Evolutionary conservation across 1,140 invertebrate species (phyloP), one percentile per base, ranked within the genome.

Genomic region (Hypothenemus hampei): DNA sequence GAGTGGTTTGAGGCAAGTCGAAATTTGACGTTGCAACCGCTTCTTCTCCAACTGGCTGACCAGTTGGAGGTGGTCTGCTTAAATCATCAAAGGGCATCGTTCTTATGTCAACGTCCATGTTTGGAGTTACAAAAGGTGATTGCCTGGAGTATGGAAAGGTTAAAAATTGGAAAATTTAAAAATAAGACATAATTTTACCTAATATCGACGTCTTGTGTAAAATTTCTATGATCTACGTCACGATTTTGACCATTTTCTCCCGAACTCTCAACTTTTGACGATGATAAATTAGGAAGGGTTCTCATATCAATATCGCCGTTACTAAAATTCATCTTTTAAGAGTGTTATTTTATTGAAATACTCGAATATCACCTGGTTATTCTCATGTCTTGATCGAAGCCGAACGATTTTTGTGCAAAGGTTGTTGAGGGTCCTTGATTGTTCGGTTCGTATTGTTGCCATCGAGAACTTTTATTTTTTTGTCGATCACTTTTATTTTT

Each of bases 401-500:
- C 59, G 29, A 58, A 65, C n/a, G n/a, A n/a, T n/a, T n/a, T n/a
- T n/a, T n/a, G n/a, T n/a, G n/a, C n/a, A n/a, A n/a, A n/a, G n/a
- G n/a, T n/a, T n/a, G n/a, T n/a, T n/a, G n/a, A n/a, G 33, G 39
- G 58, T 60, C 23, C 31, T 33, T 10, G 23, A 24, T 20, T 20
- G 4, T 3, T 57, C 75, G 3, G n/a, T n/a, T 69, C 58, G 65
- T 77, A 76, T 48, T 61, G 46, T 20, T 73, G 77, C 81, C 81
- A 83, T 50, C 81, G 72, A 4, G 81, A 81, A 26, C 79, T 80
- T 20, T 79, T 75, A 65, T 79, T 79, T 36, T 74, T 69, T 20
- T 69, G 65, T 63, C 74, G 76, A 49, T 71, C 75, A 60, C 67
- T 67, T 57, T 66, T 66, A n/a, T 13, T 21, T 10, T 19, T 7